phyloP scores from a whole-genome alignment of 2,888 invertebrate species.

The Melanostoma mellinum region DNA sequence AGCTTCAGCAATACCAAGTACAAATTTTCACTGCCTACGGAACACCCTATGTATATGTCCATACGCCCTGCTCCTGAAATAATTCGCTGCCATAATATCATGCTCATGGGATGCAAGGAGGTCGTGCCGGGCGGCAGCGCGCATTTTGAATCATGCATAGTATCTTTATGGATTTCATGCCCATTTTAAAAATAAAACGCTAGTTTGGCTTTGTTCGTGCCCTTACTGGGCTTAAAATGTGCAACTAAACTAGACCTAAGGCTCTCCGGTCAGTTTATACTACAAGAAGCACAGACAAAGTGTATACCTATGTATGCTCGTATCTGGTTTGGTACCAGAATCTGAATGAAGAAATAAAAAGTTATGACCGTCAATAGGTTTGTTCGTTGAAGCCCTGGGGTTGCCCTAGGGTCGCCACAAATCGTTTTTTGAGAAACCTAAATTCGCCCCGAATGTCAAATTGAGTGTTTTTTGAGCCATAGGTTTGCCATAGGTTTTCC shows the following conservation, averaged over 20 bases:
- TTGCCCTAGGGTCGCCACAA: too few species aligned
- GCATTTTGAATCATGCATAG: slow-evolving; percentile 49
- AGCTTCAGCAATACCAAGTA: too few species aligned
- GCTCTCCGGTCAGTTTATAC: slow-evolving; percentile 25
- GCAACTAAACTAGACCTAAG: slow-evolving; percentile 44
- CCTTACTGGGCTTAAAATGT: slow-evolving; percentile 44
- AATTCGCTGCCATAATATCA: slow-evolving; percentile 7
- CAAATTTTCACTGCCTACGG: too few species aligned
- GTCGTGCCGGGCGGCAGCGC: slow-evolving; percentile 34
- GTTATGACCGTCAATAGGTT: slow-evolving; percentile 50
- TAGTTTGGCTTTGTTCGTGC: slow-evolving; percentile 53
- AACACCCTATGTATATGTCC: slow-evolving; percentile 8
- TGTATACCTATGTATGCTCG: background rate
- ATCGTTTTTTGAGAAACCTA: too few species aligned
- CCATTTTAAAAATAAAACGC: slow-evolving; percentile 58
- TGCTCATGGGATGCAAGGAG: slow-evolving; percentile 35
- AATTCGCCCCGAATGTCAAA: too few species aligned
- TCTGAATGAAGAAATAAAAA: slow-evolving; percentile 71
- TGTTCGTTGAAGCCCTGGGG: too few species aligned
- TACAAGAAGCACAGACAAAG: background rate
- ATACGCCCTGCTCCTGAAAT: slow-evolving; percentile 22
- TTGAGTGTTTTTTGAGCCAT: too few species aligned
- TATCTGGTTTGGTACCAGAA: slow-evolving; percentile 39
- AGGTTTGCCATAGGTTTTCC: too few species aligned
- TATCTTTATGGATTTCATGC: slow-evolving; percentile 70